phyloP scores from a whole-genome alignment of 2,113 vertebrate genomes.

The Eudyptes chrysolophus region DNA sequence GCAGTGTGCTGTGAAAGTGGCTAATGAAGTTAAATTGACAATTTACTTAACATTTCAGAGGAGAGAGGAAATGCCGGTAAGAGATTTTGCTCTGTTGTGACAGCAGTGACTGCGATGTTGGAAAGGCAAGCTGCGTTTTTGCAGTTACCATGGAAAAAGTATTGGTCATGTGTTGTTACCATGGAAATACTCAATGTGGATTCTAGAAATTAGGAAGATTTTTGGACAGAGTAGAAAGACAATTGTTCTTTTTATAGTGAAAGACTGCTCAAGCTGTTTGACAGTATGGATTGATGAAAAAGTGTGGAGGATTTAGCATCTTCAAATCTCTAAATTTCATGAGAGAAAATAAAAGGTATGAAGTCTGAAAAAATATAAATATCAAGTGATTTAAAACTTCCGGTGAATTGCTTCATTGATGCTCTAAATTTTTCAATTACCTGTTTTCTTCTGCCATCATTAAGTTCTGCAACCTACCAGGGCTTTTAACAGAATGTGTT shows the following conservation, averaged over 20 bases:
- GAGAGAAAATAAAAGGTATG: background rate
- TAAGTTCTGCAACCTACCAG: background rate
- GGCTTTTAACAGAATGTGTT: background rate
- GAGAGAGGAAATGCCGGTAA: background rate
- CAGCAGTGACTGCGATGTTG: slow-evolving; percentile 6
- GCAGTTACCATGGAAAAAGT: slow-evolving; percentile 35
- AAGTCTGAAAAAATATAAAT: background rate
- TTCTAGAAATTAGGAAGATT: slow-evolving; percentile 51
- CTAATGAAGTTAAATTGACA: slow-evolving; percentile 44
- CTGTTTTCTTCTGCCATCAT: background rate
- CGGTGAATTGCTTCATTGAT: background rate
- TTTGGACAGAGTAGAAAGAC: slow-evolving; percentile 36
- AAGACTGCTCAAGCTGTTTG: background rate
- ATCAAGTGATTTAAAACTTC: background rate
- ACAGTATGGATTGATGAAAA: background rate
- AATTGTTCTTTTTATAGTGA: slow-evolving; percentile 29
- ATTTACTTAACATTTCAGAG: slow-evolving; percentile 36
- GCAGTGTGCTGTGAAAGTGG: background rate
- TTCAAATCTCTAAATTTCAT: background rate
- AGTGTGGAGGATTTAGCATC: background rate
- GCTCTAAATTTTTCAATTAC: background rate
- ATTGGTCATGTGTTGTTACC: slow-evolving; percentile 44
- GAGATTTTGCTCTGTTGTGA: slow-evolving; percentile 54
- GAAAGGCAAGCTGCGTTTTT: slow-evolving; percentile 10
- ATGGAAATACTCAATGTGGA: slow-evolving; percentile 31